Percentiles rank a stretch among this genome's conserved stretches.
Evolutionary conservation across 2,797 vertebrate species (phyloP).

Genomic region (Hippoglossus hippoglossus): DNA sequence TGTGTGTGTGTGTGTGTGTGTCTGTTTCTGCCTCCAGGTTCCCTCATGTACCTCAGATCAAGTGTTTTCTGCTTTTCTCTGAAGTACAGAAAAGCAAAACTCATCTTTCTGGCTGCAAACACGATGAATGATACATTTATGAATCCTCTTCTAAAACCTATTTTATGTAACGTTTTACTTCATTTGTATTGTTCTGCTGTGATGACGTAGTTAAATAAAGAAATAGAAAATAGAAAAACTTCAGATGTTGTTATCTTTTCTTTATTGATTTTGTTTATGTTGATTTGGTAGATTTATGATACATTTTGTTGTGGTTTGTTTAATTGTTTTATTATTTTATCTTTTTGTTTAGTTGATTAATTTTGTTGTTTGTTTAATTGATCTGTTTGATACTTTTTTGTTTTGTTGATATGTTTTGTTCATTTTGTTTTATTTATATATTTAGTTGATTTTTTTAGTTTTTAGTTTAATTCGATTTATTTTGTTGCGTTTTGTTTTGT

Average conservation of each 20-base stretch:
- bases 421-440: too few relatives aligned
- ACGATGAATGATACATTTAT: conserved; percentile 1
- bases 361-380: too few relatives aligned
- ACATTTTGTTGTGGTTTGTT: too few relatives aligned
- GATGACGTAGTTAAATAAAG: conserved; percentile 8
- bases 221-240: background rate
- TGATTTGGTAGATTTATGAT: background rate
- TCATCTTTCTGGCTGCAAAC: background rate
- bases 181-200: background rate
- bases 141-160: background rate
- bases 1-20: background rate
- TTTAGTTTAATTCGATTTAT: too few relatives aligned
- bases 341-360: too few relatives aligned
- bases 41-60: background rate
- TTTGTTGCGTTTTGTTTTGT: too few relatives aligned
- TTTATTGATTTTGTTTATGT: background rate
- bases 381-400: too few relatives aligned
- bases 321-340: too few relatives aligned
- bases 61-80: background rate
- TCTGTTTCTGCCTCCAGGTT: conserved; percentile 31
- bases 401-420: too few relatives aligned
- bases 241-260: background rate
- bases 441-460: too few relatives aligned
- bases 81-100: background rate
- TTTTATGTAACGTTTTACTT: conserved; percentile 6